Evolutionary conservation across 1,140 invertebrate genomes (phyloP).

Genomic region (Conus ventricosus): DNA sequence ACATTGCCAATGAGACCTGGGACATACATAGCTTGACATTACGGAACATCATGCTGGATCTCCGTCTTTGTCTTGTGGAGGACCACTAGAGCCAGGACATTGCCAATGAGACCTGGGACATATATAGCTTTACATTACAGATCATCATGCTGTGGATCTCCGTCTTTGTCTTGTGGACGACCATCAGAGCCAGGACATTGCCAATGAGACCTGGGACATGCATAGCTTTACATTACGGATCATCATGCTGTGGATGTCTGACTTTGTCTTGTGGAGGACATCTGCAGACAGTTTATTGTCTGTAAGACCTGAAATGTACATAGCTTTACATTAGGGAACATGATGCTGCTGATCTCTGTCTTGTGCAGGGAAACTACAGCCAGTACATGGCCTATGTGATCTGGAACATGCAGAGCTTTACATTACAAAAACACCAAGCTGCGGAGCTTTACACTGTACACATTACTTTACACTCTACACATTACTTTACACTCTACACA

Average conservation of each 20-base stretch:
- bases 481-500: no score
- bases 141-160: constrained; percentile 70
- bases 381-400: constrained; percentile 57
- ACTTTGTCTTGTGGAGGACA: constrained; percentile 58
- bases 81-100: constrained; percentile 69
- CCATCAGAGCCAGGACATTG: constrained; percentile 70
- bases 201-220: constrained; percentile 46
- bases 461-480: no score
- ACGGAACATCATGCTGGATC: constrained; percentile 72
- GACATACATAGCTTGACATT: constrained; percentile 57
- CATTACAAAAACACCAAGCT: constrained; percentile 69
- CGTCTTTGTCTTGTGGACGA: constrained; percentile 58
- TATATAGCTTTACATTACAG: constrained; percentile 35
- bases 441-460: no score
- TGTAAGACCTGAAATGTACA: constrained; percentile 19
- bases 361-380: constrained; percentile 67
- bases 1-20: constrained; percentile 62
- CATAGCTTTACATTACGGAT: constrained; percentile 70
- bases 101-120: constrained; percentile 34
- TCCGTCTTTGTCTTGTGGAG: constrained; percentile 56
- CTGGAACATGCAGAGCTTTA: no score
- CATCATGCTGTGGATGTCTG: constrained; percentile 64
- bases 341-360: constrained; percentile 63
- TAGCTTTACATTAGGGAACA: constrained; percentile 72
- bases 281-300: constrained; percentile 71